Evolutionary conservation across 2,113 vertebrate genomes (phyloP).

Genomic region (Pseudorhombus dupliciocellatus): DNA sequence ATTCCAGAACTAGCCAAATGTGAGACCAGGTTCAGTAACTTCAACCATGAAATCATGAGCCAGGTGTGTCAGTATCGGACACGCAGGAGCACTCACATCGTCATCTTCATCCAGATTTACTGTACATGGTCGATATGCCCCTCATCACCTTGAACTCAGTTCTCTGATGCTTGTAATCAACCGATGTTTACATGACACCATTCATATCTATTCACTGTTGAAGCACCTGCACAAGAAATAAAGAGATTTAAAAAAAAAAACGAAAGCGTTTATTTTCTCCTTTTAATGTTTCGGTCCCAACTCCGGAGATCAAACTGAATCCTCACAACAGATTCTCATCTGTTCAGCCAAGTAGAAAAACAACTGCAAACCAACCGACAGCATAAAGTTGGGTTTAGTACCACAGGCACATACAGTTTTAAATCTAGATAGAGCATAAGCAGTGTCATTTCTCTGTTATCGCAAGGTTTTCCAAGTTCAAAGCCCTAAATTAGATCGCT

Average conservation of each 20-base stretch:
- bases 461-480: no score
- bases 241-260: conserved; percentile 49
- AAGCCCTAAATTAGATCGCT: no score
- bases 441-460: no score
- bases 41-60: conserved; percentile 10
- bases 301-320: conserved; percentile 11
- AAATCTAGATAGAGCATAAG: conserved; percentile 32
- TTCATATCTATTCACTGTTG: conserved; percentile 61
- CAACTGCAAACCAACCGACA: conserved; percentile 43
- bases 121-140: conserved; percentile 35
- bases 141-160: conserved; percentile 35
- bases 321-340: conserved; percentile 12
- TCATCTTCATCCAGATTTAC: conserved; percentile 24
- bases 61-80: conserved; percentile 23
- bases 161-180: conserved; percentile 56
- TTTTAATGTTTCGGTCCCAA: conserved; percentile 59
- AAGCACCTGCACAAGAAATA: conserved; percentile 79
- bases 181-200: conserved; percentile 71
- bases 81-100: not conserved
- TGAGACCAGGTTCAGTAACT: conserved; percentile 12
- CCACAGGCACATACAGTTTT: conserved; percentile 58
- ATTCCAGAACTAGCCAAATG: conserved; percentile 11
- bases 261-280: not conserved
- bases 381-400: conserved; percentile 34
- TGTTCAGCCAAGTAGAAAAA: conserved; percentile 47